A percentile compares a stretch with the other conserved stretches of the same genome.
phyloP scores from a whole-genome alignment of 2,888 invertebrate species.

The Merodon equestris region DNA sequence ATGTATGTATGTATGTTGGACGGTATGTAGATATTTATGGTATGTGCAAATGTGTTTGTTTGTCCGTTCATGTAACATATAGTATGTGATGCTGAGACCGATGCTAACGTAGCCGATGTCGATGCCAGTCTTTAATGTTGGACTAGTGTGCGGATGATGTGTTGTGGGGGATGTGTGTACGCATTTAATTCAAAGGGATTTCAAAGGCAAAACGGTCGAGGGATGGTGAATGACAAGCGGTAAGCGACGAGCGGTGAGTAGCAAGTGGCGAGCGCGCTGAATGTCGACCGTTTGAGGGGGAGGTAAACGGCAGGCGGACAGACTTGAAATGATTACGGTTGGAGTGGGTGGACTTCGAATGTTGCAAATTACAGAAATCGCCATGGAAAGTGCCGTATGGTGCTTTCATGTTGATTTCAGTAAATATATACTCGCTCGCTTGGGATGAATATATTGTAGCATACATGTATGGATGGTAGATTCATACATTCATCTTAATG shows the following conservation, averaged over 20 bases:
- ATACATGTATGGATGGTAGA: background rate
- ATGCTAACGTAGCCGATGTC: conserved; percentile 40
- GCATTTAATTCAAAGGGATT: conserved; percentile 68
- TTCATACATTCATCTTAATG: conserved; percentile 49
- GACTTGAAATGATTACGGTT: background rate
- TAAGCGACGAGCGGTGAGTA: background rate
- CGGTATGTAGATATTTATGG: conserved; percentile 62
- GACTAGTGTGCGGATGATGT: conserved; percentile 44
- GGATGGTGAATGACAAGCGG: conserved; percentile 42
- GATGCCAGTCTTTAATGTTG: conserved; percentile 51
- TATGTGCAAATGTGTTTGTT: conserved; percentile 14
- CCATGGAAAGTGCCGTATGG: conserved; percentile 67
- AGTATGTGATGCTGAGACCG: conserved; percentile 26
- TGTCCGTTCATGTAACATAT: conserved; percentile 2
- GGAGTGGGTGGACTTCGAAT: conserved; percentile 65
- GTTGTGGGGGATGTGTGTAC: conserved; percentile 56
- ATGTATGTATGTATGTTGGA: conserved; percentile 44
- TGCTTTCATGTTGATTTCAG: conserved; percentile 65
- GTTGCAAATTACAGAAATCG: conserved; percentile 69
- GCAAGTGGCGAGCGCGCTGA: no score
- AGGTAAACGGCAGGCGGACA: no score
- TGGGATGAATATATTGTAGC: conserved; percentile 40
- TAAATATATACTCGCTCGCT: conserved; percentile 51
- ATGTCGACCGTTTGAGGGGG: no score
- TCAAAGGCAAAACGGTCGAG: conserved; percentile 25